A percentile compares a stretch with the other conserved stretches of the same genome.
Conservation (phyloP, 23 tunicate genomes). For the Ciona savignyi region DNA sequence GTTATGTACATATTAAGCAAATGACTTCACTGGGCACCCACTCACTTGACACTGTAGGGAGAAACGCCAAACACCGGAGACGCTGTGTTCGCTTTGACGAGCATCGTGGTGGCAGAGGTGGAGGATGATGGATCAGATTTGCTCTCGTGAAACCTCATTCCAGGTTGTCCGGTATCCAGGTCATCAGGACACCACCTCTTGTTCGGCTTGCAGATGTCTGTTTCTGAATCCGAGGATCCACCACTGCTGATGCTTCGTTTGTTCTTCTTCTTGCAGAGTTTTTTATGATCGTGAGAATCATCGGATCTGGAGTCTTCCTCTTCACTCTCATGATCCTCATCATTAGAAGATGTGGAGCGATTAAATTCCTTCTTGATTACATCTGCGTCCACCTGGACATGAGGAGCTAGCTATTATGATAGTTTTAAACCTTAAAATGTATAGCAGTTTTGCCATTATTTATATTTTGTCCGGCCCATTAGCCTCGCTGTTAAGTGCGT, state of each 20-base stretch:
- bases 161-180: neutral
- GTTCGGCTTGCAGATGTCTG: neutral
- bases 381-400: conserved; percentile 63
- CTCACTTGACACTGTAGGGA: neutral
- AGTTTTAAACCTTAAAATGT: no score
- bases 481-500: no score
- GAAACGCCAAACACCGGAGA: neutral
- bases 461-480: no score
- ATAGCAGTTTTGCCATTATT: no score
- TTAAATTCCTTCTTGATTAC: conserved; percentile 45
- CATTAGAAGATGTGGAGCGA: conserved; percentile 8
- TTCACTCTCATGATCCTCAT: conserved; percentile 8
- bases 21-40: no score
- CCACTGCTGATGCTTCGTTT: neutral
- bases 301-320: conserved; percentile 14
- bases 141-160: neutral
- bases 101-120: neutral
- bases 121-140: neutral
- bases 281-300: conserved; percentile 14
- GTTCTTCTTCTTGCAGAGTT: conserved; percentile 11
- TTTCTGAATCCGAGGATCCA: conserved; percentile 26
- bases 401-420: no score
- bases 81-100: neutral
- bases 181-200: conserved; percentile 5
- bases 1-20: no score